Conservation (phyloP, 2,797 vertebrate genomes). For the Zalophus californianus region DNA sequence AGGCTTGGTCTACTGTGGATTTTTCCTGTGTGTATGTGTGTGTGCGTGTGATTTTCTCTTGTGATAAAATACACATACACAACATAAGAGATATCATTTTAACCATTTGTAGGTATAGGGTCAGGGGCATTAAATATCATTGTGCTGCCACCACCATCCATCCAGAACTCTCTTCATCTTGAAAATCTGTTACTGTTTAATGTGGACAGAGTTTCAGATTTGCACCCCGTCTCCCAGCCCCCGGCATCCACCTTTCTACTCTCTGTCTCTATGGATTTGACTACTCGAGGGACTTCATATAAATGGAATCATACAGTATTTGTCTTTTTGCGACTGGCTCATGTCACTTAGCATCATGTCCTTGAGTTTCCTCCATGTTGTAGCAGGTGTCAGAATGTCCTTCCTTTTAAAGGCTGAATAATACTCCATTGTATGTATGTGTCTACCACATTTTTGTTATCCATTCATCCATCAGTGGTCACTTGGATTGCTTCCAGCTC, state of each 20-base stretch:
- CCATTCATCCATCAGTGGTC: rapidly evolving
- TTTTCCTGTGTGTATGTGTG: background rate
- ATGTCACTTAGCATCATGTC: conserved; percentile 20
- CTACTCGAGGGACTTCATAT: background rate
- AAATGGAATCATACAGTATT: background rate
- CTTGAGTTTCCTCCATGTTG: background rate
- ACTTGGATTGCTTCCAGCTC: background rate
- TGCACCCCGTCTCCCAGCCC: background rate
- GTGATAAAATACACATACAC: background rate
- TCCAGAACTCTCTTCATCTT: background rate
- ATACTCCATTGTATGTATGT: background rate
- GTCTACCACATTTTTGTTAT: background rate
- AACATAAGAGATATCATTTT: background rate
- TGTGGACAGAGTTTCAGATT: too few relatives aligned
- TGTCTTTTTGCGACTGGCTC: conserved; percentile 28
- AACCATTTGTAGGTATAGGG: background rate
- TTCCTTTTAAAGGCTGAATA: conserved; percentile 45
- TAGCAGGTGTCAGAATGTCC: background rate
- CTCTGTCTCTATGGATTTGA: conserved; percentile 25
- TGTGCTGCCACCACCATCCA: background rate
- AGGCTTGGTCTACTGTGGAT: background rate
- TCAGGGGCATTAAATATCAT: background rate
- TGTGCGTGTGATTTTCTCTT: background rate
- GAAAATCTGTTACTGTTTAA: background rate
- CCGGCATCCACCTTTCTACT: background rate